Evolutionary conservation across 2,888 invertebrate species (phyloP), one percentile per base, ranked within the genome.

Genomic region (Trisateles emortualis): DNA sequence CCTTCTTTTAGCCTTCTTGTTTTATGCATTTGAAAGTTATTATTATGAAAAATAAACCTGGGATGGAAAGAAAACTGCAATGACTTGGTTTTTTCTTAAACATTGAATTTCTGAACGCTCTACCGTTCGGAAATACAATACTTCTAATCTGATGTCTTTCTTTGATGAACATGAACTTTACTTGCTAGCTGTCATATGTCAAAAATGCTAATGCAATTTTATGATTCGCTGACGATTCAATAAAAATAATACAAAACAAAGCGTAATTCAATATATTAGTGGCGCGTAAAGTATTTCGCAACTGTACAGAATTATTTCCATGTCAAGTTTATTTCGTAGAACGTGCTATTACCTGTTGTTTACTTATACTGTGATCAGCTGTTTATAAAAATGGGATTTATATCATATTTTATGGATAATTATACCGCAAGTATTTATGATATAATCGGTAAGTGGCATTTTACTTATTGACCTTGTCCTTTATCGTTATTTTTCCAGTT

Each of bases 391-490:
- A 91, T 91, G 91, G 77, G 82, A 68, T 83, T 85, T 82, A 60
- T 89, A 64, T 83, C 85, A 1, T 74, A 87, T 80, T 82, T 82
- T 67, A 74, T 86, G 73, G 87, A 88, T 64, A 88, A 89, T 67
- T 91, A 88, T 65, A 87, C 88, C 3, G 81, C 88, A 47, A 89
- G 86, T 61, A 50, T 92, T 33, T 90, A 92, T 67, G 86, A 90
- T 74, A 86, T 91, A 56, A 83, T 92, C 45, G 88, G 92, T 92
- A 68, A 92, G 92, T 88, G 29, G 41, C 46, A 50, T 52, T 64
- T 53, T 48, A 58, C 43, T 39, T 42, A 43, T 47, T 43, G 59
- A 65, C 61, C 56, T 64, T 66, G 57, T 40, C 43, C 32, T 59
- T 62, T 49, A 55, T 54, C 16, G 39, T 50, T 48, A 19, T 42